A percentile compares a stretch with the other conserved stretches of the same genome.
Conservation (phyloP, 1,140 invertebrate species). For the Chironomus tepperi region DNA sequence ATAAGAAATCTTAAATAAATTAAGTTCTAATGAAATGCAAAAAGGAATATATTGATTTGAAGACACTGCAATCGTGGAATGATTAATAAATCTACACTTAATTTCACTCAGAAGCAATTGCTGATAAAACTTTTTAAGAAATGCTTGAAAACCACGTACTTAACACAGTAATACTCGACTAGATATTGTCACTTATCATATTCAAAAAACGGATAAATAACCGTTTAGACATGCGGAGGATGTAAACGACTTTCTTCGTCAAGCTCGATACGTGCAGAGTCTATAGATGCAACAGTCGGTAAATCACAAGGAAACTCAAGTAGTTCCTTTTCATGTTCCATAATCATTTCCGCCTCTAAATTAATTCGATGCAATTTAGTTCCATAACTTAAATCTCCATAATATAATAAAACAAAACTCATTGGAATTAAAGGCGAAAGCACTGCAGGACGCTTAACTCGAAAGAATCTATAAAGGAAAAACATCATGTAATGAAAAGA, state of each 20-base stretch:
- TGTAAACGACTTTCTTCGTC: constrained; percentile 59
- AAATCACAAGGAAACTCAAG: constrained; percentile 59
- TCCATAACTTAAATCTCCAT: constrained; percentile 66
- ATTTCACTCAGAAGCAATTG: no score
- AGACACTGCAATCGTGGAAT: no score
- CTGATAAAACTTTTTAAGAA: not conserved
- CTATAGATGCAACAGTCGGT: constrained; percentile 56
- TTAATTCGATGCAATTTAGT: constrained; percentile 64
- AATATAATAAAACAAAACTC: constrained; percentile 61
- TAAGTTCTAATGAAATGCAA: no score
- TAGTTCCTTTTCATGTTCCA: constrained; percentile 58
- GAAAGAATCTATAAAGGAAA: constrained; percentile 31
- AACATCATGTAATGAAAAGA: constrained; percentile 25
- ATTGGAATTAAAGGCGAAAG: constrained; percentile 57
- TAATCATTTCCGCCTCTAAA: constrained; percentile 72
- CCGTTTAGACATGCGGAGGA: constrained; percentile 34
- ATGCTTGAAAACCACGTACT: not conserved
- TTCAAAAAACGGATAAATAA: not conserved
- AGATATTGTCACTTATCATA: not conserved
- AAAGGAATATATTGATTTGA: no score
- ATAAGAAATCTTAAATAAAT: no score
- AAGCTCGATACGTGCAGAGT: constrained; percentile 52
- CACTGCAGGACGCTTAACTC: constrained; percentile 50
- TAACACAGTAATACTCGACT: not conserved
- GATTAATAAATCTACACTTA: no score